Conservation (phyloP, 2,113 vertebrate species). For the Macquaria australasica region DNA sequence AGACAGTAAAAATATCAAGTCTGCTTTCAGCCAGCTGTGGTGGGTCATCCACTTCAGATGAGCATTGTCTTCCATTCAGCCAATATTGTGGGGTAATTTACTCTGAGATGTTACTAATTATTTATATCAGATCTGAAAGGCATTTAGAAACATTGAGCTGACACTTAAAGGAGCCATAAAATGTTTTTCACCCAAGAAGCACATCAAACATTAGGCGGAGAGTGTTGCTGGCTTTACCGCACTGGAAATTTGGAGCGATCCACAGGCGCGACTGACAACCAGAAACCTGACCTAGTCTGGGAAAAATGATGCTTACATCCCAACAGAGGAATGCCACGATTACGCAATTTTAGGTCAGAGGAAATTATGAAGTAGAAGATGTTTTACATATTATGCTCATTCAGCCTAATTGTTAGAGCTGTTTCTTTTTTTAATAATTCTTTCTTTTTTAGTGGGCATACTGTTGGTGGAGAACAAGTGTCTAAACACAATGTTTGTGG, state of each 20-base stretch:
- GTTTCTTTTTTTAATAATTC: not conserved
- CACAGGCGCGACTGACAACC: conserved; percentile 37
- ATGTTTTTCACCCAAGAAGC: conserved; percentile 48
- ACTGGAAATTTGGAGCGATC: conserved; percentile 59
- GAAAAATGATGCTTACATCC: conserved; percentile 61
- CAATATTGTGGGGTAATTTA: conserved; percentile 9
- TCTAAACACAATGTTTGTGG: conserved; percentile 2
- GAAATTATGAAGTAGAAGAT: conserved; percentile 39
- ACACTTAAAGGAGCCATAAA: conserved; percentile 46
- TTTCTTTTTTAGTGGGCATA: not conserved
- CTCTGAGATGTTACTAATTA: conserved; percentile 35
- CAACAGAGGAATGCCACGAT: conserved; percentile 41
- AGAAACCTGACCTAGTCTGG: conserved; percentile 60
- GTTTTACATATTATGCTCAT: conserved; percentile 15
- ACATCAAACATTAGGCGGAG: conserved; percentile 37
- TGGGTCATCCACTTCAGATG: conserved; percentile 9
- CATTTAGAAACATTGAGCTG: conserved; percentile 40
- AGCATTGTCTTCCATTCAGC: not conserved
- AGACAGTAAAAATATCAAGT: conserved; percentile 10
- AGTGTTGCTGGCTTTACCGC: conserved; percentile 41
- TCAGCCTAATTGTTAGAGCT: not conserved
- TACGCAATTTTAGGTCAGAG: conserved; percentile 53
- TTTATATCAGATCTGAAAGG: conserved; percentile 39
- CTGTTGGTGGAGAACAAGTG: not conserved
- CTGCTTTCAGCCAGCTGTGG: conserved; percentile 3